Conservation (phyloP, 2,888 invertebrate genomes). For the Luperina testacea region DNA sequence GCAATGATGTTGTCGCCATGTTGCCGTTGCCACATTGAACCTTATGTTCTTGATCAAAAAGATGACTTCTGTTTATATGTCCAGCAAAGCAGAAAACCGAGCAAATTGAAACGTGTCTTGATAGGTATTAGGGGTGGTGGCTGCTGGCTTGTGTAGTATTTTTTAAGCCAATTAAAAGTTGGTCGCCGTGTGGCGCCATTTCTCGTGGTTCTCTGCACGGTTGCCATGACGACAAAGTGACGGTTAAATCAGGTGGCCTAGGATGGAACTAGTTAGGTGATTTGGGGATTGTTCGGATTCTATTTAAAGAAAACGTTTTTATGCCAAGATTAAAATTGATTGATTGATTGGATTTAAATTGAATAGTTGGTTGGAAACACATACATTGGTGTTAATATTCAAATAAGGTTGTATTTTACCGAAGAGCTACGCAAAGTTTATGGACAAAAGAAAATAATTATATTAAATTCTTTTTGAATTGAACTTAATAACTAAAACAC, state of each 20-base stretch:
- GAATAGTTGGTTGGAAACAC: background rate
- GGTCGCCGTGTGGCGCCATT: background rate
- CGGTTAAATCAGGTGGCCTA: background rate
- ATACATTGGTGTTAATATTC: background rate
- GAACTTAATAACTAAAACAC: slow-evolving; percentile 15
- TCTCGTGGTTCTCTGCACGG: slow-evolving; percentile 4
- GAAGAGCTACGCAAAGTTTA: too few relatives aligned
- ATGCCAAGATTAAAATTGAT: background rate
- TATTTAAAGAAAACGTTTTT: background rate
- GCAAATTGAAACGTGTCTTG: slow-evolving; percentile 35
- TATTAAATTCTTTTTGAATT: slow-evolving; percentile 12
- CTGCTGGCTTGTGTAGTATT: slow-evolving; percentile 14
- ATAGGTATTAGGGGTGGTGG: too few relatives aligned
- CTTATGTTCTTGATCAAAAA: background rate
- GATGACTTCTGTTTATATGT: background rate
- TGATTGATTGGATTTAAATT: background rate
- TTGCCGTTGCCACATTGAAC: background rate
- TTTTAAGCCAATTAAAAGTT: slow-evolving; percentile 56
- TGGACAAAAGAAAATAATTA: background rate
- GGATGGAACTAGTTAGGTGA: background rate
- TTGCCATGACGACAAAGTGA: background rate
- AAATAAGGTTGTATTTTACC: background rate
- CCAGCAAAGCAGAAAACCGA: background rate
- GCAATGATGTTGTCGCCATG: background rate
- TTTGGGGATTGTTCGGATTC: background rate